These are phyloP conservation scores for Syngnathus rostellatus DNA, from an alignment of 2,797 vertebrate genomes.

Conservation along the genomic window DNA sequence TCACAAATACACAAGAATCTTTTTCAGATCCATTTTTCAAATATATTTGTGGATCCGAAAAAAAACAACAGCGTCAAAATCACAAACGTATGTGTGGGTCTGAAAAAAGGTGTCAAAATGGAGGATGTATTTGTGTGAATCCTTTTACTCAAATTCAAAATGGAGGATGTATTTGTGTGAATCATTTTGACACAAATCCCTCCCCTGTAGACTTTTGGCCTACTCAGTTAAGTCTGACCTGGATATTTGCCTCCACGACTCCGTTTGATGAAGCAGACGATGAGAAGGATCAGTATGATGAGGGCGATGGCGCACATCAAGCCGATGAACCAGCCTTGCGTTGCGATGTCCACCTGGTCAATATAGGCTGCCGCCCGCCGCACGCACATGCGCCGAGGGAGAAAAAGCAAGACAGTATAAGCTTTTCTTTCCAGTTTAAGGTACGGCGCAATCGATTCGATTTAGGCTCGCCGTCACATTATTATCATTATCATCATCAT, in stretches of 20 bases:
- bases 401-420: slow-evolving; percentile 11
- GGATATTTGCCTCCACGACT: slow-evolving; percentile 96
- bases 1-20: too few species aligned
- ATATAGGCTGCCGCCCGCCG: slow-evolving; percentile 73
- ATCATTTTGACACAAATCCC: too few species aligned
- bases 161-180: too few species aligned
- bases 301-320: slow-evolving; percentile 97
- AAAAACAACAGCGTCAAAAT: too few species aligned
- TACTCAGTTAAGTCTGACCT: slow-evolving; percentile 61
- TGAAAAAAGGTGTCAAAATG: too few species aligned
- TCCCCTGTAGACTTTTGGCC: background rate
- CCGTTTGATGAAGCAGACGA: slow-evolving; percentile 98
- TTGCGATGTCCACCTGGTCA: slow-evolving; percentile 92
- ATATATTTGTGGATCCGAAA: too few species aligned
- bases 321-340: slow-evolving; percentile 98
- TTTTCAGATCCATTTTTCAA: too few species aligned
- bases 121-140: too few species aligned
- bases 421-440: slow-evolving; percentile 1
- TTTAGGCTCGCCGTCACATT: background rate
- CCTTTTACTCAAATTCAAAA: too few species aligned
- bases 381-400: slow-evolving; percentile 14
- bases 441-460: background rate
- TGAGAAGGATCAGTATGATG: slow-evolving; percentile 91
- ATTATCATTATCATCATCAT: background rate
- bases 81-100: too few species aligned